Evolutionary conservation across 2,888 invertebrate genomes (phyloP).

Genomic region (Apeira syringaria): DNA sequence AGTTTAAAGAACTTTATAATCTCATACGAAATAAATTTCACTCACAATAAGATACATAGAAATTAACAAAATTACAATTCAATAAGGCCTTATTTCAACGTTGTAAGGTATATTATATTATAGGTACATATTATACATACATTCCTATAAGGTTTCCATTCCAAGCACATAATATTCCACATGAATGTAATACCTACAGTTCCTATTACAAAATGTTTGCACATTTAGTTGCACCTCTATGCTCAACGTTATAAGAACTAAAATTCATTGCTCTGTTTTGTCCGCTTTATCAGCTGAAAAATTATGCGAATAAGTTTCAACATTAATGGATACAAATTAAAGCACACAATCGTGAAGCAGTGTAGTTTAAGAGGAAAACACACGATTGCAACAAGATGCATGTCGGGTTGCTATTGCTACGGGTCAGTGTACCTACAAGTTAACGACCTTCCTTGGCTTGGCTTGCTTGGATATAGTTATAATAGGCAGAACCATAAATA

Average conservation of each 20-base stretch:
- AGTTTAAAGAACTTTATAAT: no score
- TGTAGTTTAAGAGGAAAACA: conserved; percentile 1
- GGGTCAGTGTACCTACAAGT: conserved; percentile 14
- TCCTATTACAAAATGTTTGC: neutral
- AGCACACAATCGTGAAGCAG: neutral
- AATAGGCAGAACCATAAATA: no score
- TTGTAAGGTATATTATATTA: no score
- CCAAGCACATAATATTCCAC: conserved; percentile 12
- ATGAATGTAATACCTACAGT: conserved; percentile 2
- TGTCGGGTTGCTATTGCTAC: conserved; percentile 5
- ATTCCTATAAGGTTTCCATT: conserved; percentile 1
- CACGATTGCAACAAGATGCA: conserved; percentile 9
- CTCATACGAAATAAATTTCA: no score
- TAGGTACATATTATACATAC: neutral
- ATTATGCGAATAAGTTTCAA: neutral
- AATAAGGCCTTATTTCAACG: no score
- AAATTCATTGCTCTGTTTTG: neutral
- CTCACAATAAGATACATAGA: no score
- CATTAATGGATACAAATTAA: neutral
- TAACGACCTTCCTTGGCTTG: conserved; percentile 27
- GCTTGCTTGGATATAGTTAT: no score
- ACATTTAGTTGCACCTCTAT: conserved; percentile 2
- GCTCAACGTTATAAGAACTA: neutral
- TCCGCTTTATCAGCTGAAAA: neutral
- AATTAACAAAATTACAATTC: no score